Conservation (phyloP, 1,140 invertebrate genomes). For the Samia ricini region DNA sequence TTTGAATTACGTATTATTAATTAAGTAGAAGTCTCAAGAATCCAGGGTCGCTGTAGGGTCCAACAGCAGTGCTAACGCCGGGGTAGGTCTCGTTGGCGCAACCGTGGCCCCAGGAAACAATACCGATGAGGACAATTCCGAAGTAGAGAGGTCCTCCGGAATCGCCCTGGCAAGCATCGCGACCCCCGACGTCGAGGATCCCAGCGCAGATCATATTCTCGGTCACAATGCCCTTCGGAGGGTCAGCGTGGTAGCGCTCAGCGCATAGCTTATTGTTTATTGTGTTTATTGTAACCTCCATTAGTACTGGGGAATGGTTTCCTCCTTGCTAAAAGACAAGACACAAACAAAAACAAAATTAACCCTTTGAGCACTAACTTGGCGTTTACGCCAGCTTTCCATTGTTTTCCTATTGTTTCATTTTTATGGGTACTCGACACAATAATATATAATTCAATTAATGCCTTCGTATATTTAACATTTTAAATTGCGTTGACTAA, state of each 20-base stretch:
- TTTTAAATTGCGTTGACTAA: too few relatives aligned
- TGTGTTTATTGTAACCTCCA: constrained; percentile 49
- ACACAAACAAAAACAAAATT: too few relatives aligned
- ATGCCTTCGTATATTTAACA: too few relatives aligned
- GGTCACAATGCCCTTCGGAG: constrained; percentile 27
- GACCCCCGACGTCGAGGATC: constrained; percentile 26
- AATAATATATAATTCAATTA: too few relatives aligned
- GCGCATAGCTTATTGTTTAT: constrained; percentile 29
- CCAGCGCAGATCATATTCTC: constrained; percentile 25
- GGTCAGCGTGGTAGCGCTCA: constrained; percentile 21
- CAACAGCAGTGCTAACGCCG: constrained; percentile 79
- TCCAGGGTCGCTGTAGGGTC: constrained; percentile 57
- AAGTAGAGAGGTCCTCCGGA: constrained; percentile 78
- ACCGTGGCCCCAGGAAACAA: constrained; percentile 77
- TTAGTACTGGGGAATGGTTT: constrained; percentile 54
- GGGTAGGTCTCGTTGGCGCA: constrained; percentile 77
- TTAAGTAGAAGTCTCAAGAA: constrained; percentile 39
- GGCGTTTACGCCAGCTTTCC: too few relatives aligned
- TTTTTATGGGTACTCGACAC: too few relatives aligned
- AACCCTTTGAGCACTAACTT: too few relatives aligned
- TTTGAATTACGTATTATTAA: too few relatives aligned
- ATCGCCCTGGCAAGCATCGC: constrained; percentile 82
- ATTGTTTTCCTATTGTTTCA: too few relatives aligned
- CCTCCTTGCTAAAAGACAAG: constrained; percentile 51
- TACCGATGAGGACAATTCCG: constrained; percentile 55